Base-by-base conservation (phyloP, 2,113 vertebrate species). In the Pseudopodoces humilis region DNA sequence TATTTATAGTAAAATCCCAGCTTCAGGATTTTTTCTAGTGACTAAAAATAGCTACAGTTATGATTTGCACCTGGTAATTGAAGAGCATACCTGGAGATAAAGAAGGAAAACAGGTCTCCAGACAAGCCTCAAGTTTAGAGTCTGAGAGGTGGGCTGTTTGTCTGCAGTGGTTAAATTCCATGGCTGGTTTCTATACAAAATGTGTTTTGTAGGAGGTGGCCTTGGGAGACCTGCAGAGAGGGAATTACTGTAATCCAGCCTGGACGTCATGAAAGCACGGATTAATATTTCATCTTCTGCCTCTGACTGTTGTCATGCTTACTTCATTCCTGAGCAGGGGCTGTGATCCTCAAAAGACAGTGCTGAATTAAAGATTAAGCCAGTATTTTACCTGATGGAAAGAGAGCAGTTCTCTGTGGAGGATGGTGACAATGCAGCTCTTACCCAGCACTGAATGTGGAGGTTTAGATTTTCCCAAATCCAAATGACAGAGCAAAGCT, bases 261-360 rank as follows among this genome's bases (percentile, higher is more conserved):
- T 75, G 77, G 83, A 84, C 93, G 88, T 92, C 64, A 84, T 2
- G 4, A 72, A 96, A 94, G 72, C 37, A 49, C 60, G 49, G 91
- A 95, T 96, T 94, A 96, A 94, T 96, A 94, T 92, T 96, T 96
- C 92, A 96, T 92, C 86, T 88, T 78, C 77, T 91, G 86, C 65
- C 83, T 92, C 68, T 5, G 22, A 81, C 64, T 88, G 88, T 92
- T 86, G 69, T 89, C 88, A 94, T 55, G 28, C 91, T 90, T 52
- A 53, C 92, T 96, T 92, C 91, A 91, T 86, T 97, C 80, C 77
- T 71, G 64, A 64, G 52, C 60, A 88, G 65, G 60, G 88, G 52
- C 91, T 92, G 62, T 94, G 91, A 93, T 94, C 76, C 88, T 95
- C 88, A 83, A 78, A 94, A 96, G 91, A 50, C 79, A 75, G 69